Conservation (phyloP, 2,797 vertebrate species). For the Epinephelus malabaricus region DNA sequence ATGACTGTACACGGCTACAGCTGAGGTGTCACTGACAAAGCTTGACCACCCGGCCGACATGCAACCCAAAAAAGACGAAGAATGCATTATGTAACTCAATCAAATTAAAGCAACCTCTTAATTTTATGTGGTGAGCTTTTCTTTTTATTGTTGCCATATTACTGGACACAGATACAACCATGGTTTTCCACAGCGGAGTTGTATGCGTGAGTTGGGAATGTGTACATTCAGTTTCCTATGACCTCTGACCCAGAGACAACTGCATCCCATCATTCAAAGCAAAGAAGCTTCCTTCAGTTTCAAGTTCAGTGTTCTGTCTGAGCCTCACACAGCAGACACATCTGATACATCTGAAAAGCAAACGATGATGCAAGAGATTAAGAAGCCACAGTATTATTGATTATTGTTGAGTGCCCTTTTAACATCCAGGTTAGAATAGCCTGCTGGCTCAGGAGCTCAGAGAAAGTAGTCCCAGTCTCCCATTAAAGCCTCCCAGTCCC, state of each 20-base stretch:
- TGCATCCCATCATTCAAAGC: neutral
- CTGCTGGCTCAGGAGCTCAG: constrained; percentile 24
- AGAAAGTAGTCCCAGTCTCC: constrained; percentile 18
- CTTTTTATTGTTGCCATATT: neutral
- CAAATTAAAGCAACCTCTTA: constrained; percentile 1
- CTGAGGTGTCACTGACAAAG: constrained; percentile 40
- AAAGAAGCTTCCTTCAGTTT: constrained; percentile 19
- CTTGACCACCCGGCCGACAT: constrained; percentile 15
- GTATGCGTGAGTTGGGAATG: neutral
- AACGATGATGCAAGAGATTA: constrained; percentile 11
- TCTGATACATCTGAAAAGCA: constrained; percentile 7
- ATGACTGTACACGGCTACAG: constrained; percentile 25
- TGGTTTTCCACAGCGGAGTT: neutral
- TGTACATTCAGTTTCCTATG: constrained; percentile 7
- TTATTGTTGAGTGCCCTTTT: neutral
- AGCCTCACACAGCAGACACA: constrained; percentile 13
- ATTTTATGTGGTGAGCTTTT: neutral
- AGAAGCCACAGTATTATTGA: neutral
- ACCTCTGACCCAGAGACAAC: constrained; percentile 17
- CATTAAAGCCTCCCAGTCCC: constrained; percentile 7
- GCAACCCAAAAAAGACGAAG: constrained; percentile 14
- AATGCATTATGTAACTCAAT: neutral
- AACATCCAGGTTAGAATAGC: constrained; percentile 8
- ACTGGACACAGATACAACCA: neutral
- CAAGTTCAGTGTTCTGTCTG: constrained; percentile 14